These are phyloP conservation scores for Automeris io DNA, from an alignment of 2,888 invertebrate species.

Conservation along the genomic window DNA sequence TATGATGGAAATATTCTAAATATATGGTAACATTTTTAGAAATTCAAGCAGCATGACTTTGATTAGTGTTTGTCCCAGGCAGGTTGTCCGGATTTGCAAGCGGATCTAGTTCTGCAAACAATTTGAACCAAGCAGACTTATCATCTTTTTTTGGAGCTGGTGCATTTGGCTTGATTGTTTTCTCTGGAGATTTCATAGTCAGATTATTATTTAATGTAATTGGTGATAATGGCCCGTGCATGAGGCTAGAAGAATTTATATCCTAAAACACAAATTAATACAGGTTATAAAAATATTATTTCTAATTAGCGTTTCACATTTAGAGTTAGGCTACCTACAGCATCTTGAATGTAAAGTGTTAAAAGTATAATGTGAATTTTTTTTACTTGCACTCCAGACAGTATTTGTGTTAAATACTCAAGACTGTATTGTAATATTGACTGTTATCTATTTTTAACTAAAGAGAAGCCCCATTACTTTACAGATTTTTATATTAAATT, in stretches of 20 bases:
- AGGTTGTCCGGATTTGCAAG: conserved; percentile 87
- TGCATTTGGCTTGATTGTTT: conserved; percentile 25
- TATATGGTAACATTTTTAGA: background rate
- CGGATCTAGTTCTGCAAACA: conserved; percentile 96
- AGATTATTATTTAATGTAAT: conserved; percentile 24
- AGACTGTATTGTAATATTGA: too few species aligned
- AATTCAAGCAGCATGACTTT: conserved; percentile 69
- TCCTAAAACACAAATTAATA: conserved; percentile 36
- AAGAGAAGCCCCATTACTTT: too few species aligned
- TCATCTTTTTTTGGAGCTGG: conserved; percentile 71
- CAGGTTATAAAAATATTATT: background rate
- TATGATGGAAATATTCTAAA: too few species aligned
- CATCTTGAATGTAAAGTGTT: too few species aligned
- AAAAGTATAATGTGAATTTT: too few species aligned
- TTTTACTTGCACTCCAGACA: too few species aligned
- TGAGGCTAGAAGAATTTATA: conserved; percentile 29
- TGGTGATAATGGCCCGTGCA: conserved; percentile 39
- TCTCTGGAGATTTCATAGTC: conserved; percentile 19
- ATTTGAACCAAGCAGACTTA: conserved; percentile 86
- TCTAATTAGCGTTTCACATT: too few species aligned
- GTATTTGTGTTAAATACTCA: too few species aligned
- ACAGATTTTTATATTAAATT: too few species aligned
- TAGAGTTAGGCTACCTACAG: too few species aligned
- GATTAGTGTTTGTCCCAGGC: conserved; percentile 57
- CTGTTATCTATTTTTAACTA: too few species aligned